A percentile compares a stretch with the other conserved stretches of the same genome.
Conservation (phyloP, 2,888 invertebrate species). For the Branchellion lobata region DNA sequence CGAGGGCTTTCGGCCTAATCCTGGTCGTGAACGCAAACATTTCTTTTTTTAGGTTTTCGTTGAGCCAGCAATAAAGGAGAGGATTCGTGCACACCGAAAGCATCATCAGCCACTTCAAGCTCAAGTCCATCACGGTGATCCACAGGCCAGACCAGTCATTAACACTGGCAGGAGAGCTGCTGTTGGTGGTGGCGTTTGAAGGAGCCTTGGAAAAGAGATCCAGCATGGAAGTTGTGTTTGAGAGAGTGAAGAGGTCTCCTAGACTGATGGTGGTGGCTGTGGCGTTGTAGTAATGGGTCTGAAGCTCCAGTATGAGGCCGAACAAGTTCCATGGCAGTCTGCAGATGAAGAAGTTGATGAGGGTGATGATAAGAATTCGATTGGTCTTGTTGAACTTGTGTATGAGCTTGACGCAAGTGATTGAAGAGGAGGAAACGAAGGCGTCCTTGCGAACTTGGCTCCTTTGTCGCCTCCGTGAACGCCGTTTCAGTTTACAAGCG, state of each 20-base stretch:
- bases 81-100: slow-evolving; percentile 61
- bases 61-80: slow-evolving; percentile 61
- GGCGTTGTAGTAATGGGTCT: slow-evolving; percentile 50
- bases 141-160: slow-evolving; percentile 53
- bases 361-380: slow-evolving; percentile 59
- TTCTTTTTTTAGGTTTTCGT: slow-evolving; percentile 60
- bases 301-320: slow-evolving; percentile 56
- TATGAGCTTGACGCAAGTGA: slow-evolving; percentile 10
- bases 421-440: neutral
- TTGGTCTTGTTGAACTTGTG: slow-evolving; percentile 56
- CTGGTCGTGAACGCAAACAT: slow-evolving; percentile 51
- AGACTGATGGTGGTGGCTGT: slow-evolving; percentile 50
- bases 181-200: neutral
- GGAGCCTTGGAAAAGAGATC: too few species aligned
- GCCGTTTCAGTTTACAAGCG: too few species aligned
- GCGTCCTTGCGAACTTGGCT: neutral
- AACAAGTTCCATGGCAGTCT: slow-evolving; percentile 61
- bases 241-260: slow-evolving; percentile 54
- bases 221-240: neutral
- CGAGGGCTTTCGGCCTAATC: too few species aligned
- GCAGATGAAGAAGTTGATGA: slow-evolving; percentile 58
- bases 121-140: slow-evolving; percentile 56
- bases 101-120: slow-evolving; percentile 60
- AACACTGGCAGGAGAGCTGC: neutral
- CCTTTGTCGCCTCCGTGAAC: too few species aligned